Evolutionary conservation across 2,797 vertebrate genomes (phyloP).

Genomic region (Sebastes taczanowskii): DNA sequence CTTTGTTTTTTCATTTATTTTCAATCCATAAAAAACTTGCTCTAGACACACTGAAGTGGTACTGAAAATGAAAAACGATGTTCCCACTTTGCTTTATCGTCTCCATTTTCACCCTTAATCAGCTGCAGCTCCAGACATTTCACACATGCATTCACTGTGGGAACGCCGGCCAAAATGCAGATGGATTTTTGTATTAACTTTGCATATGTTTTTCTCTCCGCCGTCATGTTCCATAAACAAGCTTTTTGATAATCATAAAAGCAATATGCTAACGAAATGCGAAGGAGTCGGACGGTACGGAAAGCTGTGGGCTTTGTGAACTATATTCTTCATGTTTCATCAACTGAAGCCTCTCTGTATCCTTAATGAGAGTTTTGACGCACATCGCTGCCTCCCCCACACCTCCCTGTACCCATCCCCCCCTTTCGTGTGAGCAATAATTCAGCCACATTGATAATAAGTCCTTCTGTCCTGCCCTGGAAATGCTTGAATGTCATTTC

Average conservation of each 20-base stretch:
- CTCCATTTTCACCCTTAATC: constrained; percentile 46
- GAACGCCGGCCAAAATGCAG: constrained; percentile 27
- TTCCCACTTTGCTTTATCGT: constrained; percentile 48
- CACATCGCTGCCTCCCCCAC: constrained; percentile 40
- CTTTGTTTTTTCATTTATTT: not conserved
- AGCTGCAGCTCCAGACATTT: constrained; percentile 38
- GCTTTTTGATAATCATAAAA: constrained; percentile 67
- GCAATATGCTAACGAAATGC: constrained; percentile 46
- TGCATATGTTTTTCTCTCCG: constrained; percentile 56
- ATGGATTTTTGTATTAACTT: constrained; percentile 38
- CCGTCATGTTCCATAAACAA: constrained; percentile 59
- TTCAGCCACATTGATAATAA: constrained; percentile 66
- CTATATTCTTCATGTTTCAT: constrained; percentile 7
- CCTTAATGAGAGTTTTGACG: constrained; percentile 59
- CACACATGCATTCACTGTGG: constrained; percentile 8
- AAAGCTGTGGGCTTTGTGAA: constrained; percentile 38
- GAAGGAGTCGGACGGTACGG: constrained; percentile 22
- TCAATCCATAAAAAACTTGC: not conserved
- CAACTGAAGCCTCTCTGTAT: constrained; percentile 38
- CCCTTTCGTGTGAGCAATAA: constrained; percentile 39
- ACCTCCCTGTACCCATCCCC: not conserved
- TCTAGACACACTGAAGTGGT: not conserved
- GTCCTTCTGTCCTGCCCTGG: constrained; percentile 69
- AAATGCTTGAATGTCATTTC: constrained; percentile 69
- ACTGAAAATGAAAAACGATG: constrained; percentile 19